A percentile compares a stretch with the other conserved stretches of the same genome.
These are phyloP conservation scores for Podargus strigoides DNA, from an alignment of 2,797 vertebrate species.

Conservation along the genomic window DNA sequence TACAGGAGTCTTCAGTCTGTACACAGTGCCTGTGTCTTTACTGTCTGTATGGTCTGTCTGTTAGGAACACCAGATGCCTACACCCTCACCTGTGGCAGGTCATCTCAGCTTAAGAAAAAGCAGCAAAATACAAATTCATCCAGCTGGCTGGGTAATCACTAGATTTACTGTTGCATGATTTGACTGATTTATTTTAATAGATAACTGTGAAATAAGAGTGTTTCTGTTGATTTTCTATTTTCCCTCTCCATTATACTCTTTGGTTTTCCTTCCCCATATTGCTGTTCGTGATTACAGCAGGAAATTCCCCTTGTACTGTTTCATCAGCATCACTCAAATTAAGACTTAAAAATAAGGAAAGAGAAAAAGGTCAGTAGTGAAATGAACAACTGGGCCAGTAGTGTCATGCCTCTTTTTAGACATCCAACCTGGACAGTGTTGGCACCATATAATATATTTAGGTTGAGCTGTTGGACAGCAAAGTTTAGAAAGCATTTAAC, in stretches of 20 bases:
- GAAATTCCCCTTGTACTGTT: background rate
- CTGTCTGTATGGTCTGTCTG: constrained; percentile 56
- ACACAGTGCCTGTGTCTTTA: constrained; percentile 4
- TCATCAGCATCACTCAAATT: background rate
- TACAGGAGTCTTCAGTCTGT: background rate
- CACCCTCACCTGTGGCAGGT: constrained; percentile 91
- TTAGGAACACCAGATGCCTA: constrained; percentile 87
- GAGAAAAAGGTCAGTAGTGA: background rate
- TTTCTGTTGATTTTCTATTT: background rate
- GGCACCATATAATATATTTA: background rate
- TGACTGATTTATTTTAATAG: background rate
- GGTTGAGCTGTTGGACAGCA: background rate
- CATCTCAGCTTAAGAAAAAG: constrained; percentile 77
- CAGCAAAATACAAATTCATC: constrained; percentile 72
- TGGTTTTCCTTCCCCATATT: background rate
- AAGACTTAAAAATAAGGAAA: background rate
- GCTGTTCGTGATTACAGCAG: background rate
- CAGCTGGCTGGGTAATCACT: constrained; percentile 72
- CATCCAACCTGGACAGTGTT: background rate
- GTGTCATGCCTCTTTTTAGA: background rate
- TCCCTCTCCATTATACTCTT: background rate
- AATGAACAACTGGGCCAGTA: background rate
- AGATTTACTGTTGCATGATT: constrained; percentile 25
- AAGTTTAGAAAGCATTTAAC: background rate
- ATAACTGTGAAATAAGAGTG: background rate